Base-by-base conservation (phyloP, 2,797 vertebrate species). In the Vireo griseus region DNA sequence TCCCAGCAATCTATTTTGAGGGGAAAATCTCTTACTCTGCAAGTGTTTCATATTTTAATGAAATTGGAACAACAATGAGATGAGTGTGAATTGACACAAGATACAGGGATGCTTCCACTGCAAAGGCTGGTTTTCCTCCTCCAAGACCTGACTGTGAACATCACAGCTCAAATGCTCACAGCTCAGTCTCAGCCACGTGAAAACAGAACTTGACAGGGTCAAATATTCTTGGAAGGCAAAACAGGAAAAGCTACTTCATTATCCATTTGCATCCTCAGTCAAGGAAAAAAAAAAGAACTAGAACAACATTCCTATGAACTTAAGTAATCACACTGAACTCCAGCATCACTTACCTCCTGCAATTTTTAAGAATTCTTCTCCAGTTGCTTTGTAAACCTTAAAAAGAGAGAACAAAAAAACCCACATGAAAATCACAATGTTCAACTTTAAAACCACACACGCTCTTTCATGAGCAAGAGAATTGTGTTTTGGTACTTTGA, bases 361-460 rank as follows among this genome's bases (percentile, higher is more conserved):
- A 28, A 99, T 99, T 98, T 99, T 99, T 79, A 99, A 97, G 95
- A 99, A 99, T 96, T 99, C 99, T 94, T 99, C 99, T 90, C 99
- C 99, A n/a, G 99, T 99, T 63, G 99, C 99, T 97, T 99, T 99
- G 97, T 99, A 99, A 67, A 99, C 99, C 99, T 99, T 96, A 21
- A 87, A 47, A 35, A 74, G 39, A 72, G 21, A 39, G 22, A 39
- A 66, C 33, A 59, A 21, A 71, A 40, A 63, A 47, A 5, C 2
- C 16, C 31, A 29, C 13, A 33, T 82, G 31, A 94, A 68, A 77
- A 68, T 33, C 10, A 59, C 5, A 45, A 20, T 2, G 28, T 51
- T 82, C 42, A 81, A 20, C 16, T 62, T 54, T 40, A 69, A 35
- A 92, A 50, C 21, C 19, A 74, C 17, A 33, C 0, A 2, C 1